These are phyloP conservation scores for Chrysomela aeneicollis DNA, from an alignment of 2,888 invertebrate genomes.

Conservation along the genomic window DNA sequence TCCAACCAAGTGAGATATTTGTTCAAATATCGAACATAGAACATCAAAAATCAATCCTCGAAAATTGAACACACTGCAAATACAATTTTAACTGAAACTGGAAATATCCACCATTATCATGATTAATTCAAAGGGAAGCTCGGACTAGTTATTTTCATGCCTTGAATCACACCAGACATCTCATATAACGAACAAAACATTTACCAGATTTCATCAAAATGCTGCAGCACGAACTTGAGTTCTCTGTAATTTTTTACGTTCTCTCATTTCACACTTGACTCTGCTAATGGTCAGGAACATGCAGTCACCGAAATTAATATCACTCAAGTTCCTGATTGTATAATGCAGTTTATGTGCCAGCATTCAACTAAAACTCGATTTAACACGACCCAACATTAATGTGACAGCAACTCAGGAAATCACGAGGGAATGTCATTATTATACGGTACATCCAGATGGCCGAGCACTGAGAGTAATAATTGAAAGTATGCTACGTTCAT, in stretches of 20 bases:
- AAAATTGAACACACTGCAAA: no score
- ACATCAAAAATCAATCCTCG: no score
- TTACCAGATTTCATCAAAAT: no score
- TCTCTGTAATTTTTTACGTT: background rate
- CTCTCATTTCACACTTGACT: background rate
- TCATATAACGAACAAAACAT: no score
- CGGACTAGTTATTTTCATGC: no score
- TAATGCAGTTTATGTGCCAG: conserved; percentile 15
- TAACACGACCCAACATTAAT: conserved; percentile 18
- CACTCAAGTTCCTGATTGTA: conserved; percentile 10
- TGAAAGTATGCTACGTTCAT: conserved; percentile 11
- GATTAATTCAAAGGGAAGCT: no score
- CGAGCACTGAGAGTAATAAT: background rate
- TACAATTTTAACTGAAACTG: no score
- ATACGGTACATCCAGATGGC: conserved; percentile 1
- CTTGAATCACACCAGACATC: no score
- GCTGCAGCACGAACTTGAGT: no score
- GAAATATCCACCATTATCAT: no score
- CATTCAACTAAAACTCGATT: conserved; percentile 11
- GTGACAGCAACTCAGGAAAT: conserved; percentile 6
- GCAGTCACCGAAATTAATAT: conserved; percentile 11
- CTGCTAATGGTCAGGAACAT: conserved; percentile 10
- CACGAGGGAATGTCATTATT: conserved; percentile 14
- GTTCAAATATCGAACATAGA: no score
- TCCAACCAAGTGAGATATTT: no score